Evolutionary conservation across 1,140 invertebrate genomes (phyloP), one percentile per base, ranked within the genome.

Genomic region (Leptinotarsa undecemlineata): DNA sequence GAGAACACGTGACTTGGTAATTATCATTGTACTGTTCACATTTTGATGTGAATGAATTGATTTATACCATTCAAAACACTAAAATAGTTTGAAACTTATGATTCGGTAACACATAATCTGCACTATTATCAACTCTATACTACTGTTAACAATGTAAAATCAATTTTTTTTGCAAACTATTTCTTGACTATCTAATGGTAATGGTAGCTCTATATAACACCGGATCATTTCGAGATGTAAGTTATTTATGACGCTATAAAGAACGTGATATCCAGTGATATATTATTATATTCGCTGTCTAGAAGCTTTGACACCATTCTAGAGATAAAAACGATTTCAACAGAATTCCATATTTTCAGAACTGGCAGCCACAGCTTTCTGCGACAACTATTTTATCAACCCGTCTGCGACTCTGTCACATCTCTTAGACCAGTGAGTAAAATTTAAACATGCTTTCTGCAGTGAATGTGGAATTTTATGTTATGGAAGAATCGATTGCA

Each of bases 271-370:
- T n/a, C 51, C 51, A 57, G 51, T 57, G 1, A 19, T 57, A n/a
- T 57, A 57, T n/a, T n/a, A 57, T 57, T 57, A 42, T 42, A 42
- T 57, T 57, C 14, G 17, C 2, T 17, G 17, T 57, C 51, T n/a
- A 19, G n/a, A 57, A 57, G 51, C 51, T 17, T 57, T 57, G 51
- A 57, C n/a, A 57, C 15, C n/a, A 19, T 15, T 17, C 6, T 57
- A 57, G 51, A 57, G 51, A 57, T 57, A 57, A 57, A 57, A 57
- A n/a, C 6, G 51, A 57, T 17, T 57, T 2, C 51, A 57, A 19
- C 51, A 57, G 51, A 57, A 57, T 57, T 57, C n/a, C 51, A 57
- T 57, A 57, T 57, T 57, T 57, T 57, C 51, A 17, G 51, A 5
- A 19, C 15, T 57, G 51, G n/a, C 51, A 57, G 15, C n/a, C 6